These are phyloP conservation scores for Trilocha varians DNA, from an alignment of 2,888 invertebrate genomes.

Conservation along the genomic window DNA sequence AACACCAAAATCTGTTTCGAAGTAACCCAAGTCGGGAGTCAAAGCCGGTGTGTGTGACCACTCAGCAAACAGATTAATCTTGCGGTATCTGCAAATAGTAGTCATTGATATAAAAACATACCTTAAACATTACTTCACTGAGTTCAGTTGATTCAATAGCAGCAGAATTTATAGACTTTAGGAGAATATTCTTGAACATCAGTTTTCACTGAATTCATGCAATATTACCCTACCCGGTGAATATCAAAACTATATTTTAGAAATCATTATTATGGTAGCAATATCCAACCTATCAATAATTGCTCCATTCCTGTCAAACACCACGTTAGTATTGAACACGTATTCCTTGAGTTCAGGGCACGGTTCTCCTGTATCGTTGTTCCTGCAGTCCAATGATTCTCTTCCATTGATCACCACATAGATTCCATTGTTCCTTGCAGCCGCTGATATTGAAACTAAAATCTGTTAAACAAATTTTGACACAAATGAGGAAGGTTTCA, in stretches of 20 bases:
- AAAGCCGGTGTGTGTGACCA: slow-evolving; percentile 60
- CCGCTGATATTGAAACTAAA: slow-evolving; percentile 68
- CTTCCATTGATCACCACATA: slow-evolving; percentile 80
- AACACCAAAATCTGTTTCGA: slow-evolving; percentile 81
- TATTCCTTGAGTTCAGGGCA: slow-evolving; percentile 61
- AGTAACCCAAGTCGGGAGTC: slow-evolving; percentile 68
- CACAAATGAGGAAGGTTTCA: no score
- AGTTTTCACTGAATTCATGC: no score
- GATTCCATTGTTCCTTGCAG: slow-evolving; percentile 68
- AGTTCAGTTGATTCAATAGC: no score
- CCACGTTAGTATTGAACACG: slow-evolving; percentile 82
- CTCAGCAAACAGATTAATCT: slow-evolving; percentile 65
- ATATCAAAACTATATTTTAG: no score
- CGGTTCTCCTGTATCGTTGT: slow-evolving; percentile 33
- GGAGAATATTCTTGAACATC: no score
- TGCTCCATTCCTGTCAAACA: slow-evolving; percentile 78
- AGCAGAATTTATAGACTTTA: no score
- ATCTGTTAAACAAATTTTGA: slow-evolving; percentile 32
- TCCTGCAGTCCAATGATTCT: slow-evolving; percentile 72
- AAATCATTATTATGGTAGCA: no score
- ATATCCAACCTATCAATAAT: slow-evolving; percentile 73
- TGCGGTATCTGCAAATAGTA: slow-evolving; percentile 41
- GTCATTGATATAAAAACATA: no score
- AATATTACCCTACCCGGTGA: no score
- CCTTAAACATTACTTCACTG: no score